Base-by-base conservation (phyloP, 2,888 invertebrate genomes). In the Agrenia bidenticulata region DNA sequence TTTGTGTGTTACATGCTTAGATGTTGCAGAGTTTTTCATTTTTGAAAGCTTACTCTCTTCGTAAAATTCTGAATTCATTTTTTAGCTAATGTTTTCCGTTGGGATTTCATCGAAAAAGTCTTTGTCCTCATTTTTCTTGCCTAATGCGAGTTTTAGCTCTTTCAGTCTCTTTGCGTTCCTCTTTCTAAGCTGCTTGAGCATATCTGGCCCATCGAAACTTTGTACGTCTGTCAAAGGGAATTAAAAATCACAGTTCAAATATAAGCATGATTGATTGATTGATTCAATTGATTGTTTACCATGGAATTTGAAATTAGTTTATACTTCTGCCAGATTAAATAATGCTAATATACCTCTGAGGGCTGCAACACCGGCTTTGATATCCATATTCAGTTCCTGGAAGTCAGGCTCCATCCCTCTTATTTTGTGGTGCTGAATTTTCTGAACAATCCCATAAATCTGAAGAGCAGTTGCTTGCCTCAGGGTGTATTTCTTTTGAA, bases 401-500 rank as follows among this genome's bases (percentile, higher is more conserved):
- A 59, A 60, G 2, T 62, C 27, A 2, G 42, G n/a, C 37, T 45
- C 39, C n/a, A 27, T 17, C 23, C 63, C 63, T 5, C 55, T 32
- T 23, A 49, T 45, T 50, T 54, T 67, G 17, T 37, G 15, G 9
- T 54, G n/a, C 39, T 61, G 58, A 23, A 67, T 53, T 41, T 64
- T 64, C 26, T 65, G 62, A 2, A 68, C 60, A 13, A 65, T 60
- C 24, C 49, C 62, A 39, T 67, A 66, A 27, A 67, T 70, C 42
- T 70, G 67, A 32, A 66, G 45, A 0, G 70, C 60, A 9, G 54
- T 63, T 27, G 67, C 67, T 50, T 63, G 65, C 26, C 70, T 53
- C 27, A 70, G 42, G 5, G 63, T 61, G 51, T 61, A 67, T 61
- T 70, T 70, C 64, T 65, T 63, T 53, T 70, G 67, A 13, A 67